Percentiles rank a stretch among this genome's conserved stretches.
These are phyloP conservation scores for Pseudomugil gertrudae DNA, from an alignment of 2,797 vertebrate genomes.

Conservation along the genomic window DNA sequence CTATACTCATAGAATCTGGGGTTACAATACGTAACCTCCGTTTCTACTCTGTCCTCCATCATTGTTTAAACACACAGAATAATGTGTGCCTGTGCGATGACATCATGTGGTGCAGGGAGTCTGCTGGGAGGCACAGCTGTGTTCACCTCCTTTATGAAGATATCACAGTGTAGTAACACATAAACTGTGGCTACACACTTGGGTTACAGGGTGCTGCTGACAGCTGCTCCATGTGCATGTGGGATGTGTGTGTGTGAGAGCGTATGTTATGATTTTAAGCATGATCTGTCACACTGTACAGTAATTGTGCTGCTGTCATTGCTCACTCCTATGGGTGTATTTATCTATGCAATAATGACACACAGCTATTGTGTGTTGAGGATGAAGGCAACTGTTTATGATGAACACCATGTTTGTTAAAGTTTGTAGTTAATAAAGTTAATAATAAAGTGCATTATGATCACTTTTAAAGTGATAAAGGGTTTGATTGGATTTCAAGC, in stretches of 20 bases:
- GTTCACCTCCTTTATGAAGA: conserved; percentile 42
- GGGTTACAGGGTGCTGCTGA: conserved; percentile 18
- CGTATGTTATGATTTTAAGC: conserved; percentile 31
- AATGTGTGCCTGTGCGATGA: conserved; percentile 47
- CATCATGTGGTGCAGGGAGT: conserved; percentile 56
- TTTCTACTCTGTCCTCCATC: conserved; percentile 7
- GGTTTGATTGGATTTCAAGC: not conserved
- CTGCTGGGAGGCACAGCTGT: conserved; percentile 36
- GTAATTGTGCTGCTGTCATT: conserved; percentile 33
- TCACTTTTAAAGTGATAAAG: conserved; percentile 4
- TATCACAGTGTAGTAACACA: conserved; percentile 14
- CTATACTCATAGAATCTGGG: too few relatives aligned
- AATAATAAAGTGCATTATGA: conserved; percentile 13
- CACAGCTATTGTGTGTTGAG: conserved; percentile 10
- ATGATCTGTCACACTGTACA: conserved; percentile 37
- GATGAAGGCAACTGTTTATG: conserved; percentile 1
- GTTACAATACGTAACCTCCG: too few relatives aligned
- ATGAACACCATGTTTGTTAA: conserved; percentile 1
- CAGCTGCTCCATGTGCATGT: conserved; percentile 20
- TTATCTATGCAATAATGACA: conserved; percentile 25
- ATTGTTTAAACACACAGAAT: conserved; percentile 13
- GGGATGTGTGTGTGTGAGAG: conserved; percentile 1
- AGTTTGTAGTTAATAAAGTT: too few relatives aligned
- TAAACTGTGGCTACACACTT: not conserved
- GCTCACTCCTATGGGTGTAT: conserved; percentile 23